A percentile compares a stretch with the other conserved stretches of the same genome.
phyloP scores from a whole-genome alignment of 2,797 vertebrate genomes.

The Eulemur coronatus region DNA sequence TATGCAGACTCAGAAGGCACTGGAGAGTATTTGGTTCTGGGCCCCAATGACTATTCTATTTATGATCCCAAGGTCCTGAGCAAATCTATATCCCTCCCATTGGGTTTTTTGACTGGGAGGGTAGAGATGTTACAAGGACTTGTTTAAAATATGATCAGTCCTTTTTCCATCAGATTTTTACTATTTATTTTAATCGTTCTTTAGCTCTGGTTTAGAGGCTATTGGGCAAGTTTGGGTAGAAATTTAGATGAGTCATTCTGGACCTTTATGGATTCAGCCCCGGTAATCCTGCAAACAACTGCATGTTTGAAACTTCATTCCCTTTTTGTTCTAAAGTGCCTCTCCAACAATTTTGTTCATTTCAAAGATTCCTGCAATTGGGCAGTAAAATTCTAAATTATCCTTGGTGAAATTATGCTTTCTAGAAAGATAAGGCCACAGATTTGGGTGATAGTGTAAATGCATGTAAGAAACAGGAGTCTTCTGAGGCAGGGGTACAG shows the following conservation, averaged over 20 bases:
- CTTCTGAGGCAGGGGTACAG: background rate
- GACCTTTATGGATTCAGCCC: background rate
- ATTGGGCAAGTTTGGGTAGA: background rate
- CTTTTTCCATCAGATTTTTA: background rate
- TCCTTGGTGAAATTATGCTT: background rate
- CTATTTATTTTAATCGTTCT: background rate
- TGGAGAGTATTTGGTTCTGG: background rate
- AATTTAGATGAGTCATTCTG: background rate
- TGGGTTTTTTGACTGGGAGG: background rate
- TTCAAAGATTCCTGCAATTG: background rate
- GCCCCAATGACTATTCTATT: background rate
- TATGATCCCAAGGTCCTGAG: background rate
- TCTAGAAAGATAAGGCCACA: background rate
- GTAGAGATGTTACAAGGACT: background rate
- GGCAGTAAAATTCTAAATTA: background rate
- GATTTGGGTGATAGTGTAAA: background rate
- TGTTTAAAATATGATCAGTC: background rate
- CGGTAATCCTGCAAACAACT: background rate
- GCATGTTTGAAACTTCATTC: background rate
- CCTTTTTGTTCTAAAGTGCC: background rate
- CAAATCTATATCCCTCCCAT: background rate
- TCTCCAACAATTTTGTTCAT: background rate
- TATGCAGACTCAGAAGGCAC: background rate
- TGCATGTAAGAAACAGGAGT: background rate
- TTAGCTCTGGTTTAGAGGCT: background rate